Evolutionary conservation across 2,113 vertebrate species (phyloP).

Genomic region (Laticauda laticaudata): DNA sequence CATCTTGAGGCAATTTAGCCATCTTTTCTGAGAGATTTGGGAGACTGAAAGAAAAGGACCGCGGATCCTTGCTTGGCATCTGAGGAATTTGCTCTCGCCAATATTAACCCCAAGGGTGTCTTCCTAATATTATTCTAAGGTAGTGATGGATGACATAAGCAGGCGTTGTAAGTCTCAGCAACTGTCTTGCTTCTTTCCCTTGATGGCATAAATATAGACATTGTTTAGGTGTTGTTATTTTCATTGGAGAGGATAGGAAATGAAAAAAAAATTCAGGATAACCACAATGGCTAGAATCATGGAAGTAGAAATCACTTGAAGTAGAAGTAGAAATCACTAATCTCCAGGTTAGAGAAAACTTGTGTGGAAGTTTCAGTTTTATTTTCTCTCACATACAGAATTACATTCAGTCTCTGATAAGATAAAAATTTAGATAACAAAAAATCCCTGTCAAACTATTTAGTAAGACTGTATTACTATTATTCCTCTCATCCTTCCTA

Average conservation of each 20-base stretch:
- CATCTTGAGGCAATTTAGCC: not conserved
- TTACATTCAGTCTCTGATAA: constrained; percentile 6
- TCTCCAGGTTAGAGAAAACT: not conserved
- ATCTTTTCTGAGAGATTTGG: not conserved
- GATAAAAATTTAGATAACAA: constrained; percentile 8
- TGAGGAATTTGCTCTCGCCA: not conserved
- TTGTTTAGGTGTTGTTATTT: not conserved
- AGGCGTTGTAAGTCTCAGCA: not conserved
- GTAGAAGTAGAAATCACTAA: not conserved
- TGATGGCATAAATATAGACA: not conserved
- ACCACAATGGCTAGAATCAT: not conserved
- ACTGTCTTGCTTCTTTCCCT: not conserved
- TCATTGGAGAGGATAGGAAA: not conserved
- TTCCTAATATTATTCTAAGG: not conserved
- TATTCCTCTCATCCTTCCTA: no score
- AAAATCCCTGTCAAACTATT: no score
- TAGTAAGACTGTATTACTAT: no score
- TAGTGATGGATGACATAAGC: not conserved
- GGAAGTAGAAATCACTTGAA: not conserved
- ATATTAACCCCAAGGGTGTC: not conserved
- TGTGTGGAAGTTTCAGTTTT: no score
- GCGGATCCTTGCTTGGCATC: no score
- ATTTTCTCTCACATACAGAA: not conserved
- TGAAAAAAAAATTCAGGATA: constrained; percentile 4
- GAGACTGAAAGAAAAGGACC: not conserved